Percentiles rank a stretch among this genome's conserved stretches.
Evolutionary conservation across 2,113 vertebrate genomes (phyloP).

Genomic region (Saguinus imperator): DNA sequence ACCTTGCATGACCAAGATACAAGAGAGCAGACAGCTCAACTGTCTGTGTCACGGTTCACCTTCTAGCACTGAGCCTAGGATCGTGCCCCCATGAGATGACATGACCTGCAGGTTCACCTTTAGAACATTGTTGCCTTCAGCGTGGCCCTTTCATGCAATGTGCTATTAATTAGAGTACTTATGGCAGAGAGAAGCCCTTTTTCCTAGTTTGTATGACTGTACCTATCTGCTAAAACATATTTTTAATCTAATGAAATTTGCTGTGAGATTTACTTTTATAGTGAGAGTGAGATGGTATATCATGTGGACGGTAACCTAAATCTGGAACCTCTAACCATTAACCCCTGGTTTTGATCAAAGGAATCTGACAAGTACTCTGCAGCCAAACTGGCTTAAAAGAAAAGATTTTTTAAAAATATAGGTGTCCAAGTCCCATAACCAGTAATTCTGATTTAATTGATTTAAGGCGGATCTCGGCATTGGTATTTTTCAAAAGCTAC

Average conservation of each 20-base stretch:
- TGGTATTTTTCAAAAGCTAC: not conserved
- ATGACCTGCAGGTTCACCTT: not conserved
- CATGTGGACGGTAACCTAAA: not conserved
- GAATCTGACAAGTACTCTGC: not conserved
- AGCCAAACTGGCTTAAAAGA: not conserved
- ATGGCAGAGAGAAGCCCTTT: not conserved
- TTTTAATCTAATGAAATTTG: not conserved
- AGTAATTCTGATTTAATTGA: not conserved
- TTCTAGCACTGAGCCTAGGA: not conserved
- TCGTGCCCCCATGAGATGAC: not conserved
- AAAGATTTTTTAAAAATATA: not conserved
- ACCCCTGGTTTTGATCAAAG: not conserved
- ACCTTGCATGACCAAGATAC: not conserved
- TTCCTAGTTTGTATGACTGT: not conserved
- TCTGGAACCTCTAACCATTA: not conserved
- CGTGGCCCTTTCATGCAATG: not conserved
- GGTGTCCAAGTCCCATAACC: not conserved
- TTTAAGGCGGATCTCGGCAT: not conserved
- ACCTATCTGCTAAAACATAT: not conserved
- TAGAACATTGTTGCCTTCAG: not conserved
- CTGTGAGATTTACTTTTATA: not conserved
- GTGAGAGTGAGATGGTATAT: not conserved
- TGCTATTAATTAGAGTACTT: not conserved
- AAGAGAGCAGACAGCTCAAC: not conserved
- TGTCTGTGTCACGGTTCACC: fast-evolving